Evolutionary conservation across 2,888 invertebrate species (phyloP), one percentile per base, ranked within the genome.

Genomic region (Lithophane socia): DNA sequence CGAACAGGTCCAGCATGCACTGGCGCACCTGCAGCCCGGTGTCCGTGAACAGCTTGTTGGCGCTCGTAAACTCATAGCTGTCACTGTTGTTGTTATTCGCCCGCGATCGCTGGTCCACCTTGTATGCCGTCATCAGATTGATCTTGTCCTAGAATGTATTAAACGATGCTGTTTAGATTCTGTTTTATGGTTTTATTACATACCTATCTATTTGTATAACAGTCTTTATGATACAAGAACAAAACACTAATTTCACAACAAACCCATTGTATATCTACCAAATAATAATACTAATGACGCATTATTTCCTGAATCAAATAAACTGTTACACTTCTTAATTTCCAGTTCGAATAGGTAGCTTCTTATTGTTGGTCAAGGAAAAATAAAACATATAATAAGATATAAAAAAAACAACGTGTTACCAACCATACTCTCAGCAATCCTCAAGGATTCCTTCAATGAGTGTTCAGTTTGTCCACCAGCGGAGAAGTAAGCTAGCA

Each of bases 401-500:
- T 29, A 63, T 16, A 49, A 1, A n/a, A n/a, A 58, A 75, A 42
- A 12, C 49, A 52, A 58, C 2, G 9, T 47, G 44, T 58, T n/a
- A 61, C 94, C 92, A 92, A 97, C 97, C 96, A 97, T 93, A 81
- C 94, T 93, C 8, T 97, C 94, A 44, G 97, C 97, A 69, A 98
- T 96, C 79, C 97, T 96, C 52, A 98, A 94, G 2, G 97, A 97
- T 77, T 97, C 96, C 90, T 97, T 97, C 75, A 98, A 91, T 16
- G 97, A 95, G 9, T 92, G 90, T 91, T 98, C 98, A 0, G 99
- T 98, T 71, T 97, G 97, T 21, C 97, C 97, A 1, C 97, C 97
- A 1, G 98, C 96, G 0, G 98, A 97, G 90, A 98, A 98, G 91
- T 98, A 99, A 0, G 98, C 98, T 82, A 99, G 95, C 69, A 98